Evolutionary conservation across 1,140 invertebrate genomes (phyloP).

Genomic region (Aphelinus atriplicis): DNA sequence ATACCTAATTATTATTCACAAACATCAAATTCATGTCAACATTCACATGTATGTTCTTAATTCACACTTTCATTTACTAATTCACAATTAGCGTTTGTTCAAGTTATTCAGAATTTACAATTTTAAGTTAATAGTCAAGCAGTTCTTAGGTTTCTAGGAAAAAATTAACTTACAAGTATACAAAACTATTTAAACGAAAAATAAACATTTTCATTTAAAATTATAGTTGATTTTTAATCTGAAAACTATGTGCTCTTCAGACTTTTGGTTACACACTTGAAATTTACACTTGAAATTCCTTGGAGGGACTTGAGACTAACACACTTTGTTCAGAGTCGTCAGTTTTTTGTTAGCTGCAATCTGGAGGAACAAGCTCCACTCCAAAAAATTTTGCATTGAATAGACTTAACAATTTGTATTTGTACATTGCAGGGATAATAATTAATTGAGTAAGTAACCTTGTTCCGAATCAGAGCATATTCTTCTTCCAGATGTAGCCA

Average conservation of each 20-base stretch:
- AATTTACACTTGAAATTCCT: conserved; percentile 35
- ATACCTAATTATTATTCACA: conserved; percentile 32
- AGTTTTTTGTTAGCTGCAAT: background rate
- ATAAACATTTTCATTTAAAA: too few relatives aligned
- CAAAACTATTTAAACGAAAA: too few relatives aligned
- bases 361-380: conserved; percentile 4
- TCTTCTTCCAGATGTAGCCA: conserved; percentile 4
- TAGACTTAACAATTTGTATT: conserved; percentile 29
- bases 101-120: too few relatives aligned
- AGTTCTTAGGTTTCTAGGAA: too few relatives aligned
- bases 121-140: too few relatives aligned
- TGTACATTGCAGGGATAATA: conserved; percentile 37
- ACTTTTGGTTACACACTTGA: conserved; percentile 25
- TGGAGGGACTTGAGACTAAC: conserved; percentile 22
- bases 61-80: conserved; percentile 15
- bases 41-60: too few relatives aligned
- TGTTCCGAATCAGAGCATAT: conserved; percentile 25
- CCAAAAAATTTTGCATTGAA: conserved; percentile 34
- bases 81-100: too few relatives aligned
- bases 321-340: background rate
- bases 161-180: too few relatives aligned
- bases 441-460: conserved; percentile 31
- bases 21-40: background rate
- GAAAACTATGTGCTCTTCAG: conserved; percentile 26
- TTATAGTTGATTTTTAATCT: conserved; percentile 8